These are phyloP conservation scores for Eumerus sabulonum DNA, from an alignment of 2,888 invertebrate species.

Conservation along the genomic window DNA sequence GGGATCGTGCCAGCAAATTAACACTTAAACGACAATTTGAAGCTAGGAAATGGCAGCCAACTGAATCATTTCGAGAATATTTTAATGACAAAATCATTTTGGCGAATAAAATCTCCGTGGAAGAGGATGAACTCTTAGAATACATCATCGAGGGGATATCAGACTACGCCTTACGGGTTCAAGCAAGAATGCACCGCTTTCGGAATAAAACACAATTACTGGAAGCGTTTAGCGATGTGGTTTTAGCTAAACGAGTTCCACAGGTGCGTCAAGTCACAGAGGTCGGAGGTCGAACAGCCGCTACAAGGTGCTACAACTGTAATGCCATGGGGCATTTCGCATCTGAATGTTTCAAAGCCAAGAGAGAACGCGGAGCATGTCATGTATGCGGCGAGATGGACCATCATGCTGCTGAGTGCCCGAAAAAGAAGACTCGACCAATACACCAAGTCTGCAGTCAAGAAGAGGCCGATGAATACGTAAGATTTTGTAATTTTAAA, in stretches of 20 bases:
- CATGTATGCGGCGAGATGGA: conserved; percentile 18
- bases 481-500: conserved; percentile 3
- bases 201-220: background rate
- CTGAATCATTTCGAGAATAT: conserved; percentile 60
- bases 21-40: conserved; percentile 46
- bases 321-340: conserved; percentile 24
- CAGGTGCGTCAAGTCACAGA: background rate
- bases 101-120: conserved; percentile 61
- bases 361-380: conserved; percentile 6
- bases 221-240: conserved; percentile 5
- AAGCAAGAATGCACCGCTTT: conserved; percentile 57
- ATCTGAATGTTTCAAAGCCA: conserved; percentile 1
- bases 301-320: conserved; percentile 22
- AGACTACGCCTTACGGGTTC: conserved; percentile 18
- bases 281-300: background rate
- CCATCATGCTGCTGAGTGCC: conserved; percentile 18
- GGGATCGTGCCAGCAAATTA: conserved; percentile 41
- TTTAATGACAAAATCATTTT: conserved; percentile 63
- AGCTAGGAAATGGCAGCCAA: conserved; percentile 48
- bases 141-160: conserved; percentile 63
- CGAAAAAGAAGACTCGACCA: conserved; percentile 1
- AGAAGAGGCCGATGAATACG: conserved; percentile 9
- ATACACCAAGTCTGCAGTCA: background rate
- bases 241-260: background rate
- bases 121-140: conserved; percentile 69